Percentiles rank a stretch among this genome's conserved stretches.
Conservation (phyloP, 2,888 invertebrate species). For the Allolobophora icterica region DNA sequence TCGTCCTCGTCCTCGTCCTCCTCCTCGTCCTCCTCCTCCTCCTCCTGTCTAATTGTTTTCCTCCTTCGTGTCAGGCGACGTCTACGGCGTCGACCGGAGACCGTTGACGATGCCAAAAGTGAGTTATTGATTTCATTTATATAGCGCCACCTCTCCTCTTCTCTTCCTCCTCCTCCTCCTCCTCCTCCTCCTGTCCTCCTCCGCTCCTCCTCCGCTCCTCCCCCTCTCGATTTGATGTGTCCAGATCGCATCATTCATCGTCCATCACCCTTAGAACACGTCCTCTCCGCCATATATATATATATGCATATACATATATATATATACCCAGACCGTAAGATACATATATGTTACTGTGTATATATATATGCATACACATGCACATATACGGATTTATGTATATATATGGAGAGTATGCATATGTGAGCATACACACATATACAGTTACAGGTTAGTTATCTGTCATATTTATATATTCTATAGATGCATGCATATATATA, state of each 20-base stretch:
- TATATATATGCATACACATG: no score
- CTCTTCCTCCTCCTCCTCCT: not conserved
- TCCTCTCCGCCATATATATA: not conserved
- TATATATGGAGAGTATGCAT: no score
- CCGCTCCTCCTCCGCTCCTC: not conserved
- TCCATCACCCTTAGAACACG: not conserved
- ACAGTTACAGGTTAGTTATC: no score
- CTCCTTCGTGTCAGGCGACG: slow-evolving; percentile 9
- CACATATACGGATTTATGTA: no score
- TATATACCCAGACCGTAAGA: not conserved
- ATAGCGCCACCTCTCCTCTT: not conserved
- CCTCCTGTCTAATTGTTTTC: not conserved
- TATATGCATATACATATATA: not conserved
- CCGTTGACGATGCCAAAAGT: slow-evolving; percentile 9
- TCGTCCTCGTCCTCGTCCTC: not conserved
- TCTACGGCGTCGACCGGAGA: not conserved
- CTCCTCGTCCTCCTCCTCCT: not conserved
- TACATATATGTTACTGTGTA: not conserved
- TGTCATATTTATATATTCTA: no score
- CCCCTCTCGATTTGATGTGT: not conserved
- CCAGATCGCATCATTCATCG: slow-evolving; percentile 14
- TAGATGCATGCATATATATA: no score
- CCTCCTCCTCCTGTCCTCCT: not conserved
- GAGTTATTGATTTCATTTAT: slow-evolving; percentile 17
- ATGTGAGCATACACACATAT: no score